These are phyloP conservation scores for Drosophila watanabei DNA, from an alignment of 1,140 invertebrate species.

Conservation along the genomic window DNA sequence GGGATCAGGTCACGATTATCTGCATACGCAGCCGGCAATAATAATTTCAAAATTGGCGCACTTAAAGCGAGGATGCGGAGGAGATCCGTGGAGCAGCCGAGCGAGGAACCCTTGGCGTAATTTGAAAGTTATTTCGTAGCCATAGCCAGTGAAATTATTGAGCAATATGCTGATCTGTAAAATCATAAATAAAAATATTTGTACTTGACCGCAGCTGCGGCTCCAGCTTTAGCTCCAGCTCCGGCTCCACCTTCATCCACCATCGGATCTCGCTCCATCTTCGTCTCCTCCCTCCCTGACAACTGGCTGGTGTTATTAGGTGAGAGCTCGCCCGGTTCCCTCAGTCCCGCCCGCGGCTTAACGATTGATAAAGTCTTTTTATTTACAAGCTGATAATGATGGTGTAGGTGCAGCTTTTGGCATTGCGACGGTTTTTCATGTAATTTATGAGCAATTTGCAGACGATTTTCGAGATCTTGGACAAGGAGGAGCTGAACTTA, in stretches of 20 bases:
- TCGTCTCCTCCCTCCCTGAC: constrained; percentile 33
- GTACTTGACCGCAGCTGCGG: constrained; percentile 58
- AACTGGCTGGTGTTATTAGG: constrained; percentile 80
- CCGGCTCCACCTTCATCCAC: constrained; percentile 24
- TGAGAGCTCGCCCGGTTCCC: constrained; percentile 57
- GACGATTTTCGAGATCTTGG: constrained; percentile 39
- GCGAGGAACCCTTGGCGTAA: constrained; percentile 55
- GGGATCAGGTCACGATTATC: constrained; percentile 78
- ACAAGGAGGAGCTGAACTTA: constrained; percentile 10
- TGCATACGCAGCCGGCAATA: constrained; percentile 81
- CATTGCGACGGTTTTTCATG: constrained; percentile 66
- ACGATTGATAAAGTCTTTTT: constrained; percentile 84
- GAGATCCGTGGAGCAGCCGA: background rate
- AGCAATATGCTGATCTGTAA: constrained; percentile 84
- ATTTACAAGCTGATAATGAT: constrained; percentile 84
- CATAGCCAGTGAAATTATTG: constrained; percentile 72
- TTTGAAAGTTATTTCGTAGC: constrained; percentile 79
- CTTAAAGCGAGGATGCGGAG: constrained; percentile 66
- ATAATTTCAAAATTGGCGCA: constrained; percentile 83
- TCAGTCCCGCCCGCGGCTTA: constrained; percentile 56
- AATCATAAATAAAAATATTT: constrained; percentile 85
- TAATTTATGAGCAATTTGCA: constrained; percentile 76
- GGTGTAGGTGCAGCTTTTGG: constrained; percentile 78
- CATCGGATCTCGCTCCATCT: constrained; percentile 16
- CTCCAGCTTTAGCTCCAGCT: background rate